Evolutionary conservation across 2,797 vertebrate species (phyloP).

Genomic region (Notoglanidium macrostoma): DNA sequence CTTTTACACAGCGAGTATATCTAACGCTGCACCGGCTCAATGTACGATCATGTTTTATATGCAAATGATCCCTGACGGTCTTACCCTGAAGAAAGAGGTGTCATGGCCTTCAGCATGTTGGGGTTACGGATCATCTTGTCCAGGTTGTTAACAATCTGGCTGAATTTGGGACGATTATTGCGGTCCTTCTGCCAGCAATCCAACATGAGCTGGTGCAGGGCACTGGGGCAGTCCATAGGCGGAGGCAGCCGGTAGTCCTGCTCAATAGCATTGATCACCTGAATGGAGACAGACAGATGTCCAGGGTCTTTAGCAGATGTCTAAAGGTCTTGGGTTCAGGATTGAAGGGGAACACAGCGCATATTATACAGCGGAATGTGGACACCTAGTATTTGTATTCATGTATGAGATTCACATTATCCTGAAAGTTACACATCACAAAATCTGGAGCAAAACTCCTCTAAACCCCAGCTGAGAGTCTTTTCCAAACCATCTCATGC

Average conservation of each 20-base stretch:
- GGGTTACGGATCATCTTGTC: constrained; percentile 99
- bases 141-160: constrained; percentile 96
- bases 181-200: constrained; percentile 99
- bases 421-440: neutral
- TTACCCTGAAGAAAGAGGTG: constrained; percentile 93
- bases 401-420: neutral
- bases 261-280: constrained; percentile 98
- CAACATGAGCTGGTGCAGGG: constrained; percentile 96
- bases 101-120: constrained; percentile 96
- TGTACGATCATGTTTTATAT: neutral
- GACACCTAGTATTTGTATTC: neutral
- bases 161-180: constrained; percentile 96
- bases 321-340: neutral
- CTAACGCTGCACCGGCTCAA: neutral
- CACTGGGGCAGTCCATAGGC: constrained; percentile 96
- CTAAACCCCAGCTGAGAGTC: neutral
- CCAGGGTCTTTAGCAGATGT: constrained; percentile 56
- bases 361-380: neutral
- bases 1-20: neutral
- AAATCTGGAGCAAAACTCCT: neutral
- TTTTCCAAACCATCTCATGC: neutral
- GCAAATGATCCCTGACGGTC: constrained; percentile 47
- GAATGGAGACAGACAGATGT: constrained; percentile 65
- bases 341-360: neutral
- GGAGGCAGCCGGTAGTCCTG: constrained; percentile 96